phyloP scores from a whole-genome alignment of 2,888 invertebrate genomes.

The Pinctada fucata region DNA sequence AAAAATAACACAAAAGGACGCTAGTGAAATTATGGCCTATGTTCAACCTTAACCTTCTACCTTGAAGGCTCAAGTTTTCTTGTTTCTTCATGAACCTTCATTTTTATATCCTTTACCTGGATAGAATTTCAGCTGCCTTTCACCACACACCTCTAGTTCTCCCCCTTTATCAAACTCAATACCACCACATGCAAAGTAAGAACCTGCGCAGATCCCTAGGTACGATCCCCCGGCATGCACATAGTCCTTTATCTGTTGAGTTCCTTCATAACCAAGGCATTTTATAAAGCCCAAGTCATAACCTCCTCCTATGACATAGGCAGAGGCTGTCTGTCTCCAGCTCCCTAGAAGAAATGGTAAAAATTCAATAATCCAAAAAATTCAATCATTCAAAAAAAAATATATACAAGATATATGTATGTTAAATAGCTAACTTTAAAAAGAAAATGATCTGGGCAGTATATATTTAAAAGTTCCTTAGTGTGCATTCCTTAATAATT shows the following conservation, averaged over 20 bases:
- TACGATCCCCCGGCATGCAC: constrained; percentile 70
- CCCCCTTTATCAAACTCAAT: constrained; percentile 73
- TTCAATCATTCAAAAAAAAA: too few relatives aligned
- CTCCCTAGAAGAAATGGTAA: constrained; percentile 31
- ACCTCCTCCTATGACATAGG: constrained; percentile 71
- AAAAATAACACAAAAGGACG: too few relatives aligned
- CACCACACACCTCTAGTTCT: constrained; percentile 68
- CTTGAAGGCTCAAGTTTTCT: too few relatives aligned
- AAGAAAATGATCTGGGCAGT: too few relatives aligned
- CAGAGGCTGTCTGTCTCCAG: constrained; percentile 45
- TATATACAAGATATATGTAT: too few relatives aligned
- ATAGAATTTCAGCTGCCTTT: constrained; percentile 67
- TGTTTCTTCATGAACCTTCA: too few relatives aligned
- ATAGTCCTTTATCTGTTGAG: constrained; percentile 57
- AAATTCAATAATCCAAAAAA: too few relatives aligned
- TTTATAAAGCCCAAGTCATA: constrained; percentile 69
- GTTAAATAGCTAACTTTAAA: too few relatives aligned
- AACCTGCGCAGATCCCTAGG: constrained; percentile 72
- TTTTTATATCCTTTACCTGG: constrained; percentile 68
- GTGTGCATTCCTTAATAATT: too few relatives aligned
- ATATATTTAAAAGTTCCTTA: too few relatives aligned
- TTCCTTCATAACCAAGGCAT: constrained; percentile 60
- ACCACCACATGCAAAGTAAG: constrained; percentile 68
- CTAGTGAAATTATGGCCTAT: too few relatives aligned
- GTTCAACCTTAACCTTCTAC: too few relatives aligned